A percentile compares a stretch with the other conserved stretches of the same genome.
These are phyloP conservation scores for Sebastes vulpes DNA, from an alignment of 2,797 vertebrate species.

Conservation along the genomic window DNA sequence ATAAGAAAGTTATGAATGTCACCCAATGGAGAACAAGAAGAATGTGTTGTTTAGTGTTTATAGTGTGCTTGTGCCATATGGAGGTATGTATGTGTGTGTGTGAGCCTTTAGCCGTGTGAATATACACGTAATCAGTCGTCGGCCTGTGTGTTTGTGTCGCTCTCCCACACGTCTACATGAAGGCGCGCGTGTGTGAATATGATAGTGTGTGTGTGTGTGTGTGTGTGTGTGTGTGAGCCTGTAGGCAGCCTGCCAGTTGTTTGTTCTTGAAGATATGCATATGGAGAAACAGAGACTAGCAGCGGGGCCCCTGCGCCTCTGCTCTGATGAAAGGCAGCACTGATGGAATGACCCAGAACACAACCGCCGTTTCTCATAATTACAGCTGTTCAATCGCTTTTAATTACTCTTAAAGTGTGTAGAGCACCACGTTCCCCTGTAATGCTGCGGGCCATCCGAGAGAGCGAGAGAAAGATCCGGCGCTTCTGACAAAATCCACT, in stretches of 20 bases:
- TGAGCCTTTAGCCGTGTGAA: slow-evolving; percentile 39
- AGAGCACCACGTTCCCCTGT: slow-evolving; percentile 80
- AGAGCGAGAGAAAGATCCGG: slow-evolving; percentile 73
- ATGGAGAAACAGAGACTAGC: slow-evolving; percentile 86
- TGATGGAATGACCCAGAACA: slow-evolving; percentile 81
- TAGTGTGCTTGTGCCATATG: slow-evolving; percentile 49
- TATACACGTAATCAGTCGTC: slow-evolving; percentile 35
- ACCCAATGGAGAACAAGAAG: slow-evolving; percentile 59
- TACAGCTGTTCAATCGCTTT: slow-evolving; percentile 86
- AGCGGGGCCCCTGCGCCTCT: slow-evolving; percentile 72
- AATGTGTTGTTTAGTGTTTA: slow-evolving; percentile 63
- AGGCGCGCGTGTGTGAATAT: slow-evolving; percentile 50
- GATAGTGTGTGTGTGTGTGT: slow-evolving; percentile 66
- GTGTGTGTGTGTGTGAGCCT: slow-evolving; percentile 53
- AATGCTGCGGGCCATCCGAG: slow-evolving; percentile 81
- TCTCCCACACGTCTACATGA: slow-evolving; percentile 45
- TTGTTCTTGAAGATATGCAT: slow-evolving; percentile 88
- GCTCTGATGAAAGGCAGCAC: slow-evolving; percentile 81
- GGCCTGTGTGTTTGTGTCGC: slow-evolving; percentile 39
- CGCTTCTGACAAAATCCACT: slow-evolving; percentile 77
- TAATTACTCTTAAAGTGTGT: slow-evolving; percentile 85
- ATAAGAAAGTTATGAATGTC: slow-evolving; percentile 71
- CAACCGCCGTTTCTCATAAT: slow-evolving; percentile 79
- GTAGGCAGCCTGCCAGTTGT: slow-evolving; percentile 83
- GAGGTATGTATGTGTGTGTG: slow-evolving; percentile 5